Percentiles rank a stretch among this genome's conserved stretches.
phyloP scores from a whole-genome alignment of 2,888 invertebrate genomes.

The Sympetrum striolatum region DNA sequence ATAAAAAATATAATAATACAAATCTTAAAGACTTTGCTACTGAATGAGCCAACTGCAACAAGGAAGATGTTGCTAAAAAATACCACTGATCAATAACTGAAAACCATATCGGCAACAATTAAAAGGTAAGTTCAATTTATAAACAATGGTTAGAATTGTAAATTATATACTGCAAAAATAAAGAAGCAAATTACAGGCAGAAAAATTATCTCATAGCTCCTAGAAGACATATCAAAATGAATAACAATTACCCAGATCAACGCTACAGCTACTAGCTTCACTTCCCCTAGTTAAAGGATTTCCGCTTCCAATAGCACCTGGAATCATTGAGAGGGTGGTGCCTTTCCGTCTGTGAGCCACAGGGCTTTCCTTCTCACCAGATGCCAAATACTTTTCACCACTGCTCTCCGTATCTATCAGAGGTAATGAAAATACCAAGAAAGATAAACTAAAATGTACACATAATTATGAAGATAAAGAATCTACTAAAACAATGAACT shows the following conservation, averaged over 20 bases:
- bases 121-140: no score
- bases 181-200: background rate
- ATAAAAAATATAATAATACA: no score
- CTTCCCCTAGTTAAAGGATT: conserved; percentile 35
- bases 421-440: background rate
- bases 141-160: no score
- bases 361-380: conserved; percentile 51
- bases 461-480: no score
- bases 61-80: no score
- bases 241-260: conserved; percentile 49
- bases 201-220: background rate
- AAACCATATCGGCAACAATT: no score
- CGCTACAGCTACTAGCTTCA: conserved; percentile 49
- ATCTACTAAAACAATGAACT: no score
- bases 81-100: no score
- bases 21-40: no score
- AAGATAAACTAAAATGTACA: no score
- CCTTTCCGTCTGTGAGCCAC: conserved; percentile 50
- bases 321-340: conserved; percentile 49
- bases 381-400: conserved; percentile 43
- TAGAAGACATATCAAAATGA: background rate
- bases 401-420: conserved; percentile 54
- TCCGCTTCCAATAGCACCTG: conserved; percentile 52
- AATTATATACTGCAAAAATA: no score
- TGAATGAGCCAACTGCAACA: no score